These are phyloP conservation scores for Monomorium pharaonis DNA, from an alignment of 1,140 invertebrate species.

Conservation along the genomic window DNA sequence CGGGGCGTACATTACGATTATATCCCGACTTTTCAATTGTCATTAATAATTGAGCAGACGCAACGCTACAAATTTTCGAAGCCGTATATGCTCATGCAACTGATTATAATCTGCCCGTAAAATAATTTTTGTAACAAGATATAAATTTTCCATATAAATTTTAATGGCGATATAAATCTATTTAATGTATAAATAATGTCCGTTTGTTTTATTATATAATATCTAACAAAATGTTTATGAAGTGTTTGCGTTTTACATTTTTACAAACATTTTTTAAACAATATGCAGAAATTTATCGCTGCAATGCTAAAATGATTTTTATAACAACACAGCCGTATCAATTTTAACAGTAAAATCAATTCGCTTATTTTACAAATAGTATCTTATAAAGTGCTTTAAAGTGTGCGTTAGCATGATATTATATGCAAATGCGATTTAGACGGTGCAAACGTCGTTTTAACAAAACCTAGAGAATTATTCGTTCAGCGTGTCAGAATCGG, in stretches of 20 bases:
- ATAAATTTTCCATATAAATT: not conserved
- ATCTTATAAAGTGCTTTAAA: not conserved
- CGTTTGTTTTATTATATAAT: not conserved
- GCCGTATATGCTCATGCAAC: not conserved
- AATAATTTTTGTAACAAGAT: not conserved
- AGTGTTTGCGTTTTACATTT: not conserved
- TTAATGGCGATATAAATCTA: not conserved
- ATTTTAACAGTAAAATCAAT: not conserved
- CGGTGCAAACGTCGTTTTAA: conserved; percentile 28
- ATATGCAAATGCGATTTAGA: not conserved
- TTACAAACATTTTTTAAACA: conserved; percentile 8
- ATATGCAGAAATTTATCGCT: conserved; percentile 6
- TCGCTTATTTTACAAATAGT: not conserved
- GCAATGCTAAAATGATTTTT: not conserved
- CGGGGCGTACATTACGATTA: not conserved
- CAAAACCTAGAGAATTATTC: conserved; percentile 41
- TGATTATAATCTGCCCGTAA: not conserved
- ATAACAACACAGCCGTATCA: not conserved
- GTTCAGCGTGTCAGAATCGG: conserved; percentile 39
- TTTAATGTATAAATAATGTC: not conserved
- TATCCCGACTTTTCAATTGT: not conserved
- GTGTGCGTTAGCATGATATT: not conserved
- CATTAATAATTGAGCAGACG: not conserved
- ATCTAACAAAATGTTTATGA: not conserved
- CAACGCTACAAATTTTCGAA: not conserved